Evolutionary conservation across 2,797 vertebrate species (phyloP).

Genomic region (Menidia menidia): DNA sequence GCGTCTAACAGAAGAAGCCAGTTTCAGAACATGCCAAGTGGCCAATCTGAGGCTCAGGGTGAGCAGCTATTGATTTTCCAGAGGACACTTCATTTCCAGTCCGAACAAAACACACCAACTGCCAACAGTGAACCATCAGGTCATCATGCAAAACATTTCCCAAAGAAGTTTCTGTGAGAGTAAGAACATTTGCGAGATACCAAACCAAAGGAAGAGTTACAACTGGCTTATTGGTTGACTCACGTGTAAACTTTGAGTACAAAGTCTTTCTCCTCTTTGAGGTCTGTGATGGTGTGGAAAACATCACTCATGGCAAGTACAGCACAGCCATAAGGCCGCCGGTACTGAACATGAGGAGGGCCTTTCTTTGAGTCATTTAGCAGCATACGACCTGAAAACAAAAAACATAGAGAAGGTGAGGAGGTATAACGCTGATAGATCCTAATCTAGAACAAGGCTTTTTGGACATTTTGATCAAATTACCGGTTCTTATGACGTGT

Average conservation of each 20-base stretch:
- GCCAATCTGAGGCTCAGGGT: conserved; percentile 56
- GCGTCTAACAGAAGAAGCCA: conserved; percentile 66
- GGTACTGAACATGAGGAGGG: conserved; percentile 93
- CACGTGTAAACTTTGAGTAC: conserved; percentile 99
- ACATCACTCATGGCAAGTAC: conserved; percentile 96
- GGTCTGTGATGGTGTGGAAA: conserved; percentile 94
- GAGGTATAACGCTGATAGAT: not conserved
- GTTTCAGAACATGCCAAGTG: conserved; percentile 75
- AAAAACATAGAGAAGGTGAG: not conserved
- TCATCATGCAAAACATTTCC: conserved; percentile 47
- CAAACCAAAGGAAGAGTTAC: not conserved
- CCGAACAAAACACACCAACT: conserved; percentile 60
- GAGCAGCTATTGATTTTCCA: conserved; percentile 73
- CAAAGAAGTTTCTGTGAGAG: conserved; percentile 15
- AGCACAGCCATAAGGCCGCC: conserved; percentile 95
- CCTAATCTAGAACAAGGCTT: not conserved
- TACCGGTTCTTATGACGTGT: conserved; percentile 98
- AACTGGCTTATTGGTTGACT: conserved; percentile 73
- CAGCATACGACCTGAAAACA: conserved; percentile 91
- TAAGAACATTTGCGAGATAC: not conserved
- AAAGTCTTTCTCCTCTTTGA: conserved; percentile 99
- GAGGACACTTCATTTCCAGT: conserved; percentile 76
- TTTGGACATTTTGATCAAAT: conserved; percentile 8
- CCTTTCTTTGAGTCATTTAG: conserved; percentile 98
- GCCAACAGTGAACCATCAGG: conserved; percentile 45